These are phyloP conservation scores for Grammomys dolichurus DNA, from an alignment of 2,113 vertebrate genomes.

Conservation along the genomic window DNA sequence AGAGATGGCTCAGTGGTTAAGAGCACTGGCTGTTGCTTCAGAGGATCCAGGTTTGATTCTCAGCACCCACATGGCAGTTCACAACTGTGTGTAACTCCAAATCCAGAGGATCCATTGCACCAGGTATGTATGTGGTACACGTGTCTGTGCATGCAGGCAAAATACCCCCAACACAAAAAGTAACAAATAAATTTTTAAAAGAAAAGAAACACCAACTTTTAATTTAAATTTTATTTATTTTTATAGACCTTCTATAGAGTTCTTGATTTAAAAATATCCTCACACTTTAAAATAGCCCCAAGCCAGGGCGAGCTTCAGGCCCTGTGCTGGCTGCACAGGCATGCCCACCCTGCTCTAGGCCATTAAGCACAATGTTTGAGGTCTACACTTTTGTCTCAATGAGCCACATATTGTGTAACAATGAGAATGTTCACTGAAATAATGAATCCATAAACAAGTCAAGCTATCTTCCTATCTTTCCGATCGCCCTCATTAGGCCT, in stretches of 20 bases:
- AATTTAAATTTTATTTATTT: conserved; percentile 17
- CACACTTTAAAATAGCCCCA: conserved; percentile 7
- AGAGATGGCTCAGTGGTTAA: not conserved
- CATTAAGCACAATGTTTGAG: not conserved
- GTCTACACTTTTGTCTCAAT: not conserved
- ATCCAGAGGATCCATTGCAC: not conserved
- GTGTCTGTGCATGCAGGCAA: not conserved
- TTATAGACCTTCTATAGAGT: conserved; percentile 5
- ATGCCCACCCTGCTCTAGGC: not conserved
- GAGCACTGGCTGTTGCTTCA: not conserved
- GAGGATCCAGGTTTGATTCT: not conserved
- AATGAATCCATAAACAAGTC: not conserved
- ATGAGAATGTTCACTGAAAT: not conserved
- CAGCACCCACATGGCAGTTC: not conserved
- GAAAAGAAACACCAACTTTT: conserved; percentile 14
- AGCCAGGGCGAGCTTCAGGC: not conserved
- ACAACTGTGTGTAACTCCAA: not conserved
- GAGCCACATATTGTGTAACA: not conserved
- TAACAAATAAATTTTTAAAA: not conserved
- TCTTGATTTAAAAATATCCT: conserved; percentile 38
- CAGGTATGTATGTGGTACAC: not conserved
- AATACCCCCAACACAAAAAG: not conserved
- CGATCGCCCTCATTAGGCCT: not conserved
- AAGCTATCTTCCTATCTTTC: not conserved
- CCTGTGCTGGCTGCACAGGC: not conserved